Base-by-base conservation (phyloP, 1,140 invertebrate genomes). In the Eriosoma lanigerum region DNA sequence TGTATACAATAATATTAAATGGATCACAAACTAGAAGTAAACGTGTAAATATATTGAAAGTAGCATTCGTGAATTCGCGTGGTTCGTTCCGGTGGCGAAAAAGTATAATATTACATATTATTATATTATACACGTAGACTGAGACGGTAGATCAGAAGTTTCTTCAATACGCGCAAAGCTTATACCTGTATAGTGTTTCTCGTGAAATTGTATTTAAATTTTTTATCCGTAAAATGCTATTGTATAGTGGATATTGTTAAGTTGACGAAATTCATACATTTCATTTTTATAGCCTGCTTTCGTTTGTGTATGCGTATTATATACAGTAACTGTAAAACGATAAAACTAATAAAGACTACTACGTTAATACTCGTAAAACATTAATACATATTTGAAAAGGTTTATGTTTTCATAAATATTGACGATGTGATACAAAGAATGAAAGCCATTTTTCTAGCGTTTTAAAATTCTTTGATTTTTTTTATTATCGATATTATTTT, bases 151-250 rank as follows among this genome's bases (percentile, higher is more conserved):
- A 38, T 44, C 32, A 44, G n/a, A 12, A 13, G 38, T 8, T 13
- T 21, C 13, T 0, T 46, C 12, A 10, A 13, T 3, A 5, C 5
- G 5, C 38, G 38, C 13, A 8, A 38, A 38, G 8, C 32, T 38
- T 4, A 13, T 24, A 6, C 15, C 64, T 12, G 9, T n/a, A n/a
- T n/a, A n/a, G n/a, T n/a, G n/a, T 46, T 68, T n/a, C 38, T n/a
- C 48, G 46, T 44, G 48, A 72, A 52, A 72, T 50, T 52, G 68
- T 72, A 50, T 72, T 72, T 72, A 52, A 72, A 72, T 29, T 72
- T 72, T 72, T 50, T 19, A 72, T 72, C 24, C 46, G 17, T 29
- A 26, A 21, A 46, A 38, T n/a, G n/a, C n/a, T 12, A 46, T 66
- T 19, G 38, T 32, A 26, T 15, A 19, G 17, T 6, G 32, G 29